These are phyloP conservation scores for Apotomis betuletana DNA, from an alignment of 2,888 invertebrate genomes.

Conservation along the genomic window DNA sequence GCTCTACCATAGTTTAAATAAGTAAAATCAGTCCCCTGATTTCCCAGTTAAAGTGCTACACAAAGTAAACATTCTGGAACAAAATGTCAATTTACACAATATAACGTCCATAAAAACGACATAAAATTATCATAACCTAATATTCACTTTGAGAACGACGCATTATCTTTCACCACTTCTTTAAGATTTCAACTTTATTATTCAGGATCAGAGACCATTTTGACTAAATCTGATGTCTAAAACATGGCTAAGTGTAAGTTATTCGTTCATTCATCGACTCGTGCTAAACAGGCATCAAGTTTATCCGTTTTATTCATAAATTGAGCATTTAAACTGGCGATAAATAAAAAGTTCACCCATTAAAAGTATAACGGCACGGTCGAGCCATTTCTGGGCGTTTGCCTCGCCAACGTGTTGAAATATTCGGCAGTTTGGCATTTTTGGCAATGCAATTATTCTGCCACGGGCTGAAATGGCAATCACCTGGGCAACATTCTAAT, in stretches of 20 bases:
- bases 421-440: slow-evolving; percentile 21
- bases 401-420: slow-evolving; percentile 18
- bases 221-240: not conserved
- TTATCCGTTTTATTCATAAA: slow-evolving; percentile 31
- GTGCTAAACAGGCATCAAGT: slow-evolving; percentile 32
- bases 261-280: not conserved
- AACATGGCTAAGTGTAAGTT: not conserved
- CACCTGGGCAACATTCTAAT: slow-evolving; percentile 12
- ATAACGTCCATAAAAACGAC: slow-evolving; percentile 21
- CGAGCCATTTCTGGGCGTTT: slow-evolving; percentile 24
- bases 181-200: not conserved
- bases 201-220: not conserved
- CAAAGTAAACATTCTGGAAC: not conserved
- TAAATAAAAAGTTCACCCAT: slow-evolving; percentile 39
- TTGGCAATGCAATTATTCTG: slow-evolving; percentile 24
- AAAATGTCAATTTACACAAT: slow-evolving; percentile 18
- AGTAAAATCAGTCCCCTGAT: no score
- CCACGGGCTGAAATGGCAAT: slow-evolving; percentile 19
- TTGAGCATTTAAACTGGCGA: slow-evolving; percentile 34
- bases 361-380: slow-evolving; percentile 29
- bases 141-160: not conserved
- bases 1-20: no score
- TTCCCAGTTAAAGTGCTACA: no score
- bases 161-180: not conserved
- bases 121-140: slow-evolving; percentile 17